Evolutionary conservation across 2,888 invertebrate genomes (phyloP).

Genomic region (Hydrotaea diabolus): DNA sequence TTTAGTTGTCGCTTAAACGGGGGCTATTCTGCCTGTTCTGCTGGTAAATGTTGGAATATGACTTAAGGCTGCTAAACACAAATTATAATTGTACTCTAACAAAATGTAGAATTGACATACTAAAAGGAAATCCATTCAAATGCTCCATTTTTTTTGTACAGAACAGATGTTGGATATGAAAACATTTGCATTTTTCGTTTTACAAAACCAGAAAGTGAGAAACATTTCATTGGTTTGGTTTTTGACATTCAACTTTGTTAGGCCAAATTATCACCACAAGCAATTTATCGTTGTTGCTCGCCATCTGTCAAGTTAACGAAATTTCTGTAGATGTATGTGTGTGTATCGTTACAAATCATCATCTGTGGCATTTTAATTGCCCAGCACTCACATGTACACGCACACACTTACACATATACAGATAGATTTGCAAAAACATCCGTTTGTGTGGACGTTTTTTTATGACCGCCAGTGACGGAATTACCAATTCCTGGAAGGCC

Average conservation of each 20-base stretch:
- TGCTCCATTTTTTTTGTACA: too few species aligned
- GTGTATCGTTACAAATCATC: background rate
- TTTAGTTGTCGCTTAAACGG: too few species aligned
- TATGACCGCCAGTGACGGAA: background rate
- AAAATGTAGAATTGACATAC: too few species aligned
- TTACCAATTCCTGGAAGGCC: too few species aligned
- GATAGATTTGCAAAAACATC: background rate
- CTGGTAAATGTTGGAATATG: too few species aligned
- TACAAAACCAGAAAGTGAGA: too few species aligned
- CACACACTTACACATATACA: background rate
- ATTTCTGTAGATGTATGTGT: background rate
- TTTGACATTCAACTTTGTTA: background rate
- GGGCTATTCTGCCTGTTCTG: too few species aligned
- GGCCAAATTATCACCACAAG: background rate
- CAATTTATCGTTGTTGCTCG: background rate
- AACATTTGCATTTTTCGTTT: too few species aligned
- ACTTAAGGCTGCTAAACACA: too few species aligned
- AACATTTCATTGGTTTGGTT: background rate
- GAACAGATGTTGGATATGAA: too few species aligned
- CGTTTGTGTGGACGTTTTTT: background rate
- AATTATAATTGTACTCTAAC: too few species aligned
- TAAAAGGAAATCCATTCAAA: too few species aligned
- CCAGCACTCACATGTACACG: background rate
- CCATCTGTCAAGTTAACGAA: conserved; percentile 22
- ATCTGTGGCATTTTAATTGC: conserved; percentile 8